Evolutionary conservation across 2,113 vertebrate genomes (phyloP).

Genomic region (Clinocottus analis): DNA sequence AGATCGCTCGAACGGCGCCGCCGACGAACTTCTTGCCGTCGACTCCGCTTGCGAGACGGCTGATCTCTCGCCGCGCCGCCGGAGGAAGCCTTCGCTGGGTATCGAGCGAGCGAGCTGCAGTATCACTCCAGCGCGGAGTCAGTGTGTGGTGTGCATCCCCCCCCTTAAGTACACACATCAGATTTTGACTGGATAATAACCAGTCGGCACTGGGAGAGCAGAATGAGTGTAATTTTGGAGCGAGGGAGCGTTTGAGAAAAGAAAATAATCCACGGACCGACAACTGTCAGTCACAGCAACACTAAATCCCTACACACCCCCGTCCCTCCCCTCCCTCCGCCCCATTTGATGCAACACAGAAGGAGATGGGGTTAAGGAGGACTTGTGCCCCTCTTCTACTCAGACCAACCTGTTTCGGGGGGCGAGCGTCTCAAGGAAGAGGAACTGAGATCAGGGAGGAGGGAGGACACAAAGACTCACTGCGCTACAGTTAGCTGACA

Average conservation of each 20-base stretch:
- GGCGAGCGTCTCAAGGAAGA: constrained; percentile 88
- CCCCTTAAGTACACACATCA: constrained; percentile 84
- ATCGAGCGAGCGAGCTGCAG: constrained; percentile 11
- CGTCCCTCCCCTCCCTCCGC: too few relatives aligned
- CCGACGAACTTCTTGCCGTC: background rate
- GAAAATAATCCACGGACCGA: constrained; percentile 43
- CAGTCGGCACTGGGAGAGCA: constrained; percentile 91
- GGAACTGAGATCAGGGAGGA: constrained; percentile 91
- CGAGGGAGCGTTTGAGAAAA: constrained; percentile 25
- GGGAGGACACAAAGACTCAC: constrained; percentile 87
- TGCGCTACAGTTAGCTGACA: constrained; percentile 91
- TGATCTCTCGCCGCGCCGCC: background rate
- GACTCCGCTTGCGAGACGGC: background rate
- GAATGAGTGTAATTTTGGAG: constrained; percentile 64
- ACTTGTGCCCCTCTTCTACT: constrained; percentile 61
- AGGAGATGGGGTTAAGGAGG: constrained; percentile 32
- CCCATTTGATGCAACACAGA: constrained; percentile 6
- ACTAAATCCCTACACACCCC: constrained; percentile 5
- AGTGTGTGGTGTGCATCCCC: constrained; percentile 26
- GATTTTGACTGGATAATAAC: constrained; percentile 95
- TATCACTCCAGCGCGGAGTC: constrained; percentile 34
- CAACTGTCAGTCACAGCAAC: constrained; percentile 63
- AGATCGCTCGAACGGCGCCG: background rate
- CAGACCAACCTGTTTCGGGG: constrained; percentile 68
- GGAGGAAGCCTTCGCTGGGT: background rate